phyloP scores from a whole-genome alignment of 1,140 invertebrate species.

The Yoshiicerus persimilis region DNA sequence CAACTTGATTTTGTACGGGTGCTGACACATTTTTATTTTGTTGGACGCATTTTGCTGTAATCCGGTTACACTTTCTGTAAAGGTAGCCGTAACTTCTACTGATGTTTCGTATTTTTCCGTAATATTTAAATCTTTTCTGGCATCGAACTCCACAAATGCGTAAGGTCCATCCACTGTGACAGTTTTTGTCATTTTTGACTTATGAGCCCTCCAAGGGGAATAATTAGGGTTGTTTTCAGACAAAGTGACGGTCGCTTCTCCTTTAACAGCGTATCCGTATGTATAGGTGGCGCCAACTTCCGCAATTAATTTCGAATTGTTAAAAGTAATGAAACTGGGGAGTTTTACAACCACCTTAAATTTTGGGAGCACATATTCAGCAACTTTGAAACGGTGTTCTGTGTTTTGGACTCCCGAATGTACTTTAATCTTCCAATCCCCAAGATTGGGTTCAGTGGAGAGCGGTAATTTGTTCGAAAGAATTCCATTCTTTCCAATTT shows the following conservation, averaged over 20 bases:
- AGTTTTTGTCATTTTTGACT: conserved; percentile 63
- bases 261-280: not conserved
- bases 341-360: conserved; percentile 81
- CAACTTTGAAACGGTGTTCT: conserved; percentile 51
- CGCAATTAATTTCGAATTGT: conserved; percentile 71
- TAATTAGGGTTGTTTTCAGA: not conserved
- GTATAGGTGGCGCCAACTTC: conserved; percentile 50
- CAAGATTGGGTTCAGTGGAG: conserved; percentile 74
- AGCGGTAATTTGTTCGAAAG: conserved; percentile 75
- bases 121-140: conserved; percentile 52
- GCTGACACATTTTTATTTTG: conserved; percentile 72
- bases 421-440: conserved; percentile 1
- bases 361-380: too few relatives aligned
- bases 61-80: not conserved
- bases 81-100: not conserved
- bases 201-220: not conserved
- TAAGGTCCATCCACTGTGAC: conserved; percentile 71
- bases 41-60: conserved; percentile 65
- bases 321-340: conserved; percentile 75
- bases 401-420: not conserved
- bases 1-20: conserved; percentile 78
- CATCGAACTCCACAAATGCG: conserved; percentile 65
- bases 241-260: not conserved
- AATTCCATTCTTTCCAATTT: conserved; percentile 69
- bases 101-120: conserved; percentile 48